A percentile compares a stretch with the other conserved stretches of the same genome.
These are phyloP conservation scores for Parapristionchus giblindavisi DNA, from an alignment of 2,888 invertebrate species.

Conservation along the genomic window DNA sequence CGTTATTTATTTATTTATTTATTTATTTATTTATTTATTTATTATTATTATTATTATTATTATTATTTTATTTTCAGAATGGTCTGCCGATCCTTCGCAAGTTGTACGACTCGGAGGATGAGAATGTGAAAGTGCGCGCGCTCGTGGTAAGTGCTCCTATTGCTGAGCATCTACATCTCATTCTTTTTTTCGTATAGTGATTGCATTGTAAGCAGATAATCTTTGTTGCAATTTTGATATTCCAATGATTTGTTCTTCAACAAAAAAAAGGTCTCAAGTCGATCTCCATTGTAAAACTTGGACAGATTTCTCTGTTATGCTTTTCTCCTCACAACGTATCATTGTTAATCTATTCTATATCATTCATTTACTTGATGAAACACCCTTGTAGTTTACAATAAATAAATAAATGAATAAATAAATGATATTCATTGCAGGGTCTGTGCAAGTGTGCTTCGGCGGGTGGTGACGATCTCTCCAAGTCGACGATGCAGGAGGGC, in stretches of 20 bases:
- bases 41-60: background rate
- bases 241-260: too few species aligned
- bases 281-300: background rate
- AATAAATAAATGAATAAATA: too few species aligned
- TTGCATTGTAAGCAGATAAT: constrained; percentile 11
- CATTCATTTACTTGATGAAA: background rate
- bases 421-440: constrained; percentile 75
- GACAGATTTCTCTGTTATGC: too few species aligned
- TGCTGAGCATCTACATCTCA: background rate
- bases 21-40: constrained; percentile 70
- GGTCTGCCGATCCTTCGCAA: constrained; percentile 93
- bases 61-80: constrained; percentile 71
- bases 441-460: constrained; percentile 91
- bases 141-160: constrained; percentile 74
- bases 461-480: constrained; percentile 93
- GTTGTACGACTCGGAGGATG: constrained; percentile 87
- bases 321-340: too few species aligned
- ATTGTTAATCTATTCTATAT: too few species aligned
- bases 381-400: background rate
- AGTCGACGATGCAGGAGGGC: constrained; percentile 92
- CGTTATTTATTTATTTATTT: background rate
- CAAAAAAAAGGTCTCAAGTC: too few species aligned
- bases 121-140: constrained; percentile 80
- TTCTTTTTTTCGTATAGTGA: too few species aligned
- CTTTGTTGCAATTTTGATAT: too few species aligned